Evolutionary conservation across 2,797 vertebrate species (phyloP), one percentile per base, ranked within the genome.

Genomic region (Syngnathus rostellatus): DNA sequence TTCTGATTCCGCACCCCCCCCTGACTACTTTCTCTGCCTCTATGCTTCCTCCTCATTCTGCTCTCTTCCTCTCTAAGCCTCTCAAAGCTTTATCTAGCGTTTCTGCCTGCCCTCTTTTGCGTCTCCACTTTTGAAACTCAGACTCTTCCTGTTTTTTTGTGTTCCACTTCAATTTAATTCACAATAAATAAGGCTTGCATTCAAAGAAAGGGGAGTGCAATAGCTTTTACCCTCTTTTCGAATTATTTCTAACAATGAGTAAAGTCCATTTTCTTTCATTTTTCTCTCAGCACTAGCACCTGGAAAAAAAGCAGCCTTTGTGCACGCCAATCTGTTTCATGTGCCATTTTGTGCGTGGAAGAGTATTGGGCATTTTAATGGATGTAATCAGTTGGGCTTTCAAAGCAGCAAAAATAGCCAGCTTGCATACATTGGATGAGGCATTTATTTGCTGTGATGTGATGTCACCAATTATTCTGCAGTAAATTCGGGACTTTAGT

Each of bases 121-220:
- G 77, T 75, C 76, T 74, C 76, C 51, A 57, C 74, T 78, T 83
- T 80, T 83, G 72, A 75, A 83, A 83, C 73, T 79, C 73, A 79
- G 79, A 76, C 72, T 84, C 58, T 60, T 60, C 10, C 25, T n/a
- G 50, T 21, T 72, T 78, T 77, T 81, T 81, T 86, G 80, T 84
- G 70, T 70, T 81, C 81, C 76, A 82, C 83, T 85, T 82, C 80
- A 85, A 57, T 84, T 84, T 84, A 78, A 84, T 82, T 84, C 76
- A 82, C 72, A 86, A 84, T 80, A 81, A 85, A 78, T 80, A 72
- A 82, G 67, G 76, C 75, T 65, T 69, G 68, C 69, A 75, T 84
- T 77, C 71, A 74, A 53, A 74, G 66, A 70, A 60, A 75, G 55
- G 54, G 62, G 61, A 75, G 62, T 57, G 37, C 43, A 63, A 77